phyloP scores from a whole-genome alignment of 2,797 vertebrate species.

The Sparidentex hasta region DNA sequence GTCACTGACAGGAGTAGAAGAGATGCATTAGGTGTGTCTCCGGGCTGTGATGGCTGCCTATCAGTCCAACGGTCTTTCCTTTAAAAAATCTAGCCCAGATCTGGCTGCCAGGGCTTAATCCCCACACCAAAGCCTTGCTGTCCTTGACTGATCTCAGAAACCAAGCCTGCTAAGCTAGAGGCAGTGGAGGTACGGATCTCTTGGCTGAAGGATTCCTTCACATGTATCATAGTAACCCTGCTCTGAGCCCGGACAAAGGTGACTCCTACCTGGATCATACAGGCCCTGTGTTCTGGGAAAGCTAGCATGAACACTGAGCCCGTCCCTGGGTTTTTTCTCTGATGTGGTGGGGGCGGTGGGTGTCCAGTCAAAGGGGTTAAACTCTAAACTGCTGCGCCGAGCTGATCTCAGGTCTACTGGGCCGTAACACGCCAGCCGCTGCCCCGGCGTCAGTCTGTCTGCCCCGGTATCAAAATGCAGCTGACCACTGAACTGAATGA shows the following conservation, averaged over 20 bases:
- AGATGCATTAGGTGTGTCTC: conserved; percentile 38
- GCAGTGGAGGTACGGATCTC: conserved; percentile 60
- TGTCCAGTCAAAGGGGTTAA: conserved; percentile 67
- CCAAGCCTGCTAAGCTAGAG: conserved; percentile 59
- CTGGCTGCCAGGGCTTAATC: conserved; percentile 73
- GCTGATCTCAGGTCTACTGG: conserved; percentile 72
- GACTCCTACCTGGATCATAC: conserved; percentile 58
- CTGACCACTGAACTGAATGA: conserved; percentile 81
- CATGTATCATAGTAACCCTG: conserved; percentile 55
- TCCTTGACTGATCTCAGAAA: conserved; percentile 74
- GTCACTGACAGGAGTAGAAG: conserved; percentile 26
- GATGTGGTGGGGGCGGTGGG: conserved; percentile 28
- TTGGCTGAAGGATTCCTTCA: conserved; percentile 55
- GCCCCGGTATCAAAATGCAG: conserved; percentile 74
- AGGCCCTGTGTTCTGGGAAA: conserved; percentile 44
- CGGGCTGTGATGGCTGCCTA: conserved; percentile 43
- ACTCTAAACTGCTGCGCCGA: conserved; percentile 65
- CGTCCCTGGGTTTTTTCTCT: conserved; percentile 24
- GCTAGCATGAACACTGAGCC: conserved; percentile 41
- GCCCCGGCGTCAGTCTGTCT: conserved; percentile 65
- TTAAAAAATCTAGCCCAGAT: conserved; percentile 69
- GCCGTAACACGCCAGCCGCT: conserved; percentile 51
- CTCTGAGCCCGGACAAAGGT: conserved; percentile 59
- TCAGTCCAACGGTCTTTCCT: conserved; percentile 53
- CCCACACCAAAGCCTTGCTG: conserved; percentile 70